These are phyloP conservation scores for Pristionchus arcanus DNA, from an alignment of 2,888 invertebrate genomes.

Conservation along the genomic window DNA sequence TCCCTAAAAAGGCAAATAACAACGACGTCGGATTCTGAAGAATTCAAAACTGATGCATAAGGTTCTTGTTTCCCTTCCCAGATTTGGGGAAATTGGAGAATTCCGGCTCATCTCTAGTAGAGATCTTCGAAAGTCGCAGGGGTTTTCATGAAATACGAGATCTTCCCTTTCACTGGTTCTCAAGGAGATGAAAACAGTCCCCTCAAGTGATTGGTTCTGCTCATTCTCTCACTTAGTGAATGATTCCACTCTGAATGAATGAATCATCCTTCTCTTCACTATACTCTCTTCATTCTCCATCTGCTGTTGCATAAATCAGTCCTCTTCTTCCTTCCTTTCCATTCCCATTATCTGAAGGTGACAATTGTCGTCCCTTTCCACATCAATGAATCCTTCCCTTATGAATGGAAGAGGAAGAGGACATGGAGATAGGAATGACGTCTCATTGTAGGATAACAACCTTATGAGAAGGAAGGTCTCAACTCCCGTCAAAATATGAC, in stretches of 20 bases:
- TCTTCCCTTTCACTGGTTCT: not conserved
- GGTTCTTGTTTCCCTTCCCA: slow-evolving; percentile 10
- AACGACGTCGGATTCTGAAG: not conserved
- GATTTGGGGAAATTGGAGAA: not conserved
- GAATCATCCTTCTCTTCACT: not conserved
- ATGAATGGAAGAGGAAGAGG: slow-evolving; percentile 1
- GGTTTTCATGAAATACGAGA: slow-evolving; percentile 14
- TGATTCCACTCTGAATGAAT: not conserved
- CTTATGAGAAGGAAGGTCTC: not conserved
- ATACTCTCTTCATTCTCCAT: slow-evolving; percentile 14
- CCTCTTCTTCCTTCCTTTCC: not conserved
- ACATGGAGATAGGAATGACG: not conserved
- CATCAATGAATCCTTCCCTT: not conserved
- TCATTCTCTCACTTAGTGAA: not conserved
- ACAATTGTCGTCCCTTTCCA: slow-evolving; percentile 36
- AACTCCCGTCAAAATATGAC: not conserved
- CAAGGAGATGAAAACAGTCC: not conserved
- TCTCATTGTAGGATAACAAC: not conserved
- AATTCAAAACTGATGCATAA: slow-evolving; percentile 6
- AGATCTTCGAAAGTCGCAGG: not conserved
- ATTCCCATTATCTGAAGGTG: slow-evolving; percentile 33
- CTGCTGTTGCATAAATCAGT: slow-evolving; percentile 22
- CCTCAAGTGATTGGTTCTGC: not conserved
- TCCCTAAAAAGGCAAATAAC: slow-evolving; percentile 26
- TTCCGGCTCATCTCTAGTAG: not conserved